Conservation (phyloP, 2,888 invertebrate species). For the Lobophora halterata region DNA sequence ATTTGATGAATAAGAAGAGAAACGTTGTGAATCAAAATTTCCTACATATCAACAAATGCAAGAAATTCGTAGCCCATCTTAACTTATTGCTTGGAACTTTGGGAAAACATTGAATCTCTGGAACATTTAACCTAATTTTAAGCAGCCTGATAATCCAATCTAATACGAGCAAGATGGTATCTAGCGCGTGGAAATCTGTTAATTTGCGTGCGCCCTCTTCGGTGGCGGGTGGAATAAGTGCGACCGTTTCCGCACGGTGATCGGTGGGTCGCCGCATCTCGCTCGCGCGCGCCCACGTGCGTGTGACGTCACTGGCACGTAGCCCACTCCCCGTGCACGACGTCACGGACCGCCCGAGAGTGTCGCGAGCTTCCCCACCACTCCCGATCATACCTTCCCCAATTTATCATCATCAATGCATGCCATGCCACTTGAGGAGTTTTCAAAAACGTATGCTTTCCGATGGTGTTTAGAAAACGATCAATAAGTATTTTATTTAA, state of each 20-base stretch:
- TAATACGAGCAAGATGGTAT: slow-evolving; percentile 74
- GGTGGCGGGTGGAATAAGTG: slow-evolving; percentile 37
- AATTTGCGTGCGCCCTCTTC: slow-evolving; percentile 65
- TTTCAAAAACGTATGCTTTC: not conserved
- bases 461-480: not conserved
- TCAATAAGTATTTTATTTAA: no score
- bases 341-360: slow-evolving; percentile 51
- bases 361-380: slow-evolving; percentile 15
- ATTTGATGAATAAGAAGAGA: no score
- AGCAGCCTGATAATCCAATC: slow-evolving; percentile 58
- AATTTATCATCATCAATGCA: slow-evolving; percentile 4
- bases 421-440: slow-evolving; percentile 5
- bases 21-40: no score
- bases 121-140: slow-evolving; percentile 24
- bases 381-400: slow-evolving; percentile 7
- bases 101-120: not conserved
- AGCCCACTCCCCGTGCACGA: slow-evolving; percentile 35
- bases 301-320: slow-evolving; percentile 63
- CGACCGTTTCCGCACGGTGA: slow-evolving; percentile 49
- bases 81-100: no score
- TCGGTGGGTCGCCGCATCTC: slow-evolving; percentile 40
- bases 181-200: slow-evolving; percentile 71
- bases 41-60: no score
- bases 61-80: no score
- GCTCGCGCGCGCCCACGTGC: slow-evolving; percentile 69